Percentiles rank a stretch among this genome's conserved stretches.
These are phyloP conservation scores for Chrysomallon squamiferum DNA, from an alignment of 1,140 invertebrate species.

Conservation along the genomic window DNA sequence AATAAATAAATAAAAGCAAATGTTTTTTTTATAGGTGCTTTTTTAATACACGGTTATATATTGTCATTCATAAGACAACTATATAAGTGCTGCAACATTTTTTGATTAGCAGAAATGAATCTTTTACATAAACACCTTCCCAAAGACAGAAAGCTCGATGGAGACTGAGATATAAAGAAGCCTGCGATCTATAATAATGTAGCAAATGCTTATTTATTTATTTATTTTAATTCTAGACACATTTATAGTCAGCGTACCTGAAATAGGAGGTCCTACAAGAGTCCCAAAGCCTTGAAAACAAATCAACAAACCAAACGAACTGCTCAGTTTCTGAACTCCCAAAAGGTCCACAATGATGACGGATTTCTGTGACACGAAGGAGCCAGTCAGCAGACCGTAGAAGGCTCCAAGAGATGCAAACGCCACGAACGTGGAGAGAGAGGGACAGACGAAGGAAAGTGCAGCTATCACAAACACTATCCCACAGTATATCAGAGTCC, in stretches of 20 bases:
- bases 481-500: constrained; percentile 39
- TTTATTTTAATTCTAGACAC: not conserved
- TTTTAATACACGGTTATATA: too few species aligned
- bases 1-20: too few species aligned
- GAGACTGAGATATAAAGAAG: too few species aligned
- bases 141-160: too few species aligned
- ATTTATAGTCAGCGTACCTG: constrained; percentile 68
- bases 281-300: constrained; percentile 92
- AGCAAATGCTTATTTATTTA: too few species aligned
- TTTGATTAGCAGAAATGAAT: too few species aligned
- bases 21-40: too few species aligned
- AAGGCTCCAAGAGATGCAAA: constrained; percentile 27
- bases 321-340: constrained; percentile 88
- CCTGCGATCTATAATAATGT: too few species aligned
- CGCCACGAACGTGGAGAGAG: constrained; percentile 19
- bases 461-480: constrained; percentile 37
- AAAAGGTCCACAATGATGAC: constrained; percentile 91
- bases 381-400: constrained; percentile 34
- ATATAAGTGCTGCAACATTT: too few species aligned
- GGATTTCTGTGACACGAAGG: constrained; percentile 84
- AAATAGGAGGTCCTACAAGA: constrained; percentile 82
- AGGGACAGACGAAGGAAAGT: constrained; percentile 34
- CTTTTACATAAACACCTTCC: too few species aligned
- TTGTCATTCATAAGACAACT: too few species aligned
- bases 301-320: constrained; percentile 90